Evolutionary conservation across 2,888 invertebrate species (phyloP), one percentile per base, ranked within the genome.

Genomic region (Crocallis elinguaria): DNA sequence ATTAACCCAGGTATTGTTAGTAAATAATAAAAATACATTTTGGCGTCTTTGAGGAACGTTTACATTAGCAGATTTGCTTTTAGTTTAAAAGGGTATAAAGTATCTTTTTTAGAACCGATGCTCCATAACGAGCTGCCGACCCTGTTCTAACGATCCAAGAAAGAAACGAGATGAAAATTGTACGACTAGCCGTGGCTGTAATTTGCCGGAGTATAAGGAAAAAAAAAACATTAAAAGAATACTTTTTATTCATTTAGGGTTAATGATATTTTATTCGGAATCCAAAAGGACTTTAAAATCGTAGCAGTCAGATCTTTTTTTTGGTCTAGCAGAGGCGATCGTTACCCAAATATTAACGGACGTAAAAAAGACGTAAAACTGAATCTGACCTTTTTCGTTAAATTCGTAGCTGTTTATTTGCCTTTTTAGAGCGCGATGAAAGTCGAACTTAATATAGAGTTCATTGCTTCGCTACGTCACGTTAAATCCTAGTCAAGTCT

Each of bases 291-390:
- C 58, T 60, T 66, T 53, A 51, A 67, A 71, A 68, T 65, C 35
- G 50, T 54, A 60, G 61, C 56, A 46, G 58, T 62, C 45, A 64
- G 45, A 53, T 66, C 55, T 56, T 12, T 58, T 57, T 52, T 59
- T 51, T 49, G 35, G 33, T 27, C 46, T 44, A 49, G 44, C 57
- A 57, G 36, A 30, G 54, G 45, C 55, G 44, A 55, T 65, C 62
- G 57, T 62, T 63, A 39, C 49, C 45, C 52, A 65, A 60, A 67
- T 69, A 71, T 66, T 62, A 68, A 60, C 48, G 55, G 57, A 65
- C 54, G 62, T 66, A 68, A 68, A 66, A 74, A 62, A 48, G 57
- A 53, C 49, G 46, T 51, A 52, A 62, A 66, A 59, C 42, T 17
- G 42, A 50, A 48, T 44, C 44, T 37, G 39, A 52, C 49, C 53